Percentiles rank a stretch among this genome's conserved stretches.
Conservation (phyloP, 2,113 vertebrate species). For the Callocephalon fimbriatum region DNA sequence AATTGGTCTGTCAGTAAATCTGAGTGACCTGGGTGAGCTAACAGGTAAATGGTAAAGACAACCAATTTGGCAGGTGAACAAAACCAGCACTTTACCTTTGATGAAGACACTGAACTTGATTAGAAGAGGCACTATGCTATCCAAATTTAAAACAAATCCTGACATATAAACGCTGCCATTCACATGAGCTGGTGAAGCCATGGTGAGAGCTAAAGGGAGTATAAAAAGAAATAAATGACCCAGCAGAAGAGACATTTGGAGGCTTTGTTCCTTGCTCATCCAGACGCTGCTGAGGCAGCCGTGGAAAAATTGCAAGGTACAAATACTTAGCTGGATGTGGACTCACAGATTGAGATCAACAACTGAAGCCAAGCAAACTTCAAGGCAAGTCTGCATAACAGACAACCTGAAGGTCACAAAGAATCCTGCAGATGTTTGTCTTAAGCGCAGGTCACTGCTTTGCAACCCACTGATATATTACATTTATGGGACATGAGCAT, state of each 20-base stretch:
- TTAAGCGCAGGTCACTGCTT: neutral
- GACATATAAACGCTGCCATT: neutral
- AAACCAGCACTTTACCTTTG: neutral
- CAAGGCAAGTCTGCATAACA: neutral
- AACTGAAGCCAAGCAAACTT: neutral
- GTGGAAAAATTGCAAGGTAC: neutral
- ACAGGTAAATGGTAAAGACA: neutral
- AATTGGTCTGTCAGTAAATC: neutral
- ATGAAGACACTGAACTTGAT: neutral
- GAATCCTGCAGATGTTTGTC: neutral
- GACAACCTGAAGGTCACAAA: neutral
- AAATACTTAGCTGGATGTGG: neutral
- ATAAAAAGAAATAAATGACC: neutral
- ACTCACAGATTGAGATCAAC: neutral
- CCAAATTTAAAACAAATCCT: neutral
- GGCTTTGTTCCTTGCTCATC: neutral
- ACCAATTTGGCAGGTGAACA: neutral
- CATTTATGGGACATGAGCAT: neutral
- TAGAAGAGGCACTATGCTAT: neutral
- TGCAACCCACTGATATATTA: neutral
- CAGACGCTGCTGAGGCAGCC: neutral
- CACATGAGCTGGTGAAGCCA: neutral
- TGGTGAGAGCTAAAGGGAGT: neutral
- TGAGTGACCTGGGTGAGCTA: neutral
- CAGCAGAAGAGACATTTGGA: neutral